A percentile compares a stretch with the other conserved stretches of the same genome.
Conservation (phyloP, 2,888 invertebrate genomes). For the Hirtodrosophila confusa region DNA sequence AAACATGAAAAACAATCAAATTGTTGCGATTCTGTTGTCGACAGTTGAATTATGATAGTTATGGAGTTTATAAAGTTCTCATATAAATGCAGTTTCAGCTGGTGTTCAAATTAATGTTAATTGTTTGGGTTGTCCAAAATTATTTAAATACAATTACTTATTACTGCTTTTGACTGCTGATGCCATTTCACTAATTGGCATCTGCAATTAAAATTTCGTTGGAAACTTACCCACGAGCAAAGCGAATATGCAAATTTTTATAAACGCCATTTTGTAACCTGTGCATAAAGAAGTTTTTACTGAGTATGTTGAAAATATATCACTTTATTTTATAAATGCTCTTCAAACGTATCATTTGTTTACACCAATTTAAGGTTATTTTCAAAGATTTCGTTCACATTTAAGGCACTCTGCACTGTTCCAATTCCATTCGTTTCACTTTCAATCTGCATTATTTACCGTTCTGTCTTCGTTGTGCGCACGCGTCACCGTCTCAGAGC, state of each 20-base stretch:
- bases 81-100: constrained; percentile 37
- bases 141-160: constrained; percentile 27
- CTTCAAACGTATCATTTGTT: too few relatives aligned
- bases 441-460: constrained; percentile 43
- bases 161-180: constrained; percentile 15
- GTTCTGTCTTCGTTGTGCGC: constrained; percentile 52
- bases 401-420: constrained; percentile 35
- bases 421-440: constrained; percentile 32
- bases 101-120: constrained; percentile 45
- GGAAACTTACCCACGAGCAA: constrained; percentile 77
- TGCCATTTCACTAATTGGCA: constrained; percentile 54
- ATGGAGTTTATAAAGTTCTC: constrained; percentile 10
- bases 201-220: constrained; percentile 46
- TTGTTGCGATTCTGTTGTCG: constrained; percentile 26
- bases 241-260: constrained; percentile 80
- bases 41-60: constrained; percentile 44
- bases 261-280: constrained; percentile 75
- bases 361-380: background rate
- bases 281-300: constrained; percentile 40
- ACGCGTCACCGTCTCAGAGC: constrained; percentile 65
- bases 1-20: constrained; percentile 12
- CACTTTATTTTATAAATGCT: constrained; percentile 9
- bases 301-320: background rate
- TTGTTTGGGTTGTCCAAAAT: constrained; percentile 44
- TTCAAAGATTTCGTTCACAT: constrained; percentile 6